phyloP scores from a whole-genome alignment of 35 echinoderm and acorn worm species.

The Apostichopus japonicus region DNA sequence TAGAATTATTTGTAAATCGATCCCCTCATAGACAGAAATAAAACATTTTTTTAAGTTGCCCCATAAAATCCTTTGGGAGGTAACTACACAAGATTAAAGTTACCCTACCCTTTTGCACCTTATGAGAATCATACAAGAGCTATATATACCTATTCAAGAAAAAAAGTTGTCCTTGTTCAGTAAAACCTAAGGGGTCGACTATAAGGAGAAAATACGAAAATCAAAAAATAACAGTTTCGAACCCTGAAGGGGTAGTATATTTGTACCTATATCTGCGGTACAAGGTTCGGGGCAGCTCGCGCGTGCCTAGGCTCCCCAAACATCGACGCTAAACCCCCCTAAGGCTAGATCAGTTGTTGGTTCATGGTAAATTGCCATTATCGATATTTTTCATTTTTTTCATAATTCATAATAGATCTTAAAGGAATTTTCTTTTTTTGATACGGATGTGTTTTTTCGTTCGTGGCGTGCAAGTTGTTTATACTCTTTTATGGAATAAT shows the following conservation, averaged over 20 bases:
- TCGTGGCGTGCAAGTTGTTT: neutral
- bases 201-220: conserved; percentile 25
- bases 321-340: neutral
- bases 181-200: neutral
- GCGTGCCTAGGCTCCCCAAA: conserved; percentile 28
- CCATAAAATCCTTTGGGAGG: conserved; percentile 12
- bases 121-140: neutral
- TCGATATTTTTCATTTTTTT: conserved; percentile 17
- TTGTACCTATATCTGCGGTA: conserved; percentile 4
- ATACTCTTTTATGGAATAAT: no score
- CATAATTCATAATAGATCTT: neutral
- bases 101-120: neutral
- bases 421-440: neutral
- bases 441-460: neutral
- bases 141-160: neutral
- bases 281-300: conserved; percentile 4
- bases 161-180: neutral
- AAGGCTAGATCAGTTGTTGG: conserved; percentile 9
- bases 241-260: conserved; percentile 38
- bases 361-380: conserved; percentile 40
- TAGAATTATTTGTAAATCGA: conserved; percentile 11
- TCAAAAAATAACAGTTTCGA: conserved; percentile 52
- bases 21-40: neutral
- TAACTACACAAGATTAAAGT: conserved; percentile 8
- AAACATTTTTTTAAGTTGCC: neutral